Evolutionary conservation across 2,888 invertebrate genomes (phyloP), one percentile per base, ranked within the genome.

Genomic region (Epirrhoe alternata): DNA sequence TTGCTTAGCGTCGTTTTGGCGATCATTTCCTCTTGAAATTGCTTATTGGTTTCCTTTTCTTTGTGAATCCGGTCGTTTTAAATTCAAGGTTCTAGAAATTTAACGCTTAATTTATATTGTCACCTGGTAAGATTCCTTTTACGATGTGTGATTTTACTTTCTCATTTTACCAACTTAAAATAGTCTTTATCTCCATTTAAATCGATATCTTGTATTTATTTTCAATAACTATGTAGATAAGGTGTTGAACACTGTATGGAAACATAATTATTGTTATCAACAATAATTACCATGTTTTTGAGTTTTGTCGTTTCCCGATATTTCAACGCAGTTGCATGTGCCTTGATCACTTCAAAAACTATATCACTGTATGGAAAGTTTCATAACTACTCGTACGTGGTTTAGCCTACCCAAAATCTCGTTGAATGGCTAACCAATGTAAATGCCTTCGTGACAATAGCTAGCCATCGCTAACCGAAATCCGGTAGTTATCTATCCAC

Each of bases 11-110:
- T 45, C 55, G 58, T 45, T 51, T 67, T 63, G 49, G 63, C 6
- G 59, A 58, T 66, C 58, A 62, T 60, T 63, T 67, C 55, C 66
- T 51, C 63, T 47, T 60, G 47, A 63, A 59, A 67, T 60, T 56
- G 67, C 51, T 64, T 53, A 52, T 63, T 60, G 59, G 54, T 60
- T 51, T 52, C 50, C 42, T n/a, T 51, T 17, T 51, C 31, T 54
- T 63, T 60, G 35, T 59, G 17, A 50, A 53, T 61, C 51, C 47
- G 33, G 47, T 47, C 30, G 45, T 55, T 45, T 59, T 16, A 5
- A 42, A 30, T 51, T 56, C 56, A 52, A 63, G 33, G 17, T 42
- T 56, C 10, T 50, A 16, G 31, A 31, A 63, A 52, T 51, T 55
- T 42, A 5, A 8, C 7, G 6, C 30, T 50, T 30, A 16, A 17